A percentile compares a stretch with the other conserved stretches of the same genome.
Conservation (phyloP, 2,113 vertebrate genomes). For the Chlorodrepanis virens region DNA sequence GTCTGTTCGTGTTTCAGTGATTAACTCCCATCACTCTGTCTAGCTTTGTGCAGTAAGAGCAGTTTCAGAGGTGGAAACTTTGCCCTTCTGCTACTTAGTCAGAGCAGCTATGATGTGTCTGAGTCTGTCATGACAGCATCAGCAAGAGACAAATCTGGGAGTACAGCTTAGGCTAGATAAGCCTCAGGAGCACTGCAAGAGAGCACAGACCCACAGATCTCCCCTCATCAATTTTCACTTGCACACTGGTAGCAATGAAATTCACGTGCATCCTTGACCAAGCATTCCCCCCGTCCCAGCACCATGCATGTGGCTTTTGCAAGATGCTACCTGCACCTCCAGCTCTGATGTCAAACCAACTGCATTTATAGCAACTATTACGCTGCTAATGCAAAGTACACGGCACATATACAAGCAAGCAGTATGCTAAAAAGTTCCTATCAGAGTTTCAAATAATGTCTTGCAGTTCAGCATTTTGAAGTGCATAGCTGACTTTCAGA, state of each 20-base stretch:
- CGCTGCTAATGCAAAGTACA: neutral
- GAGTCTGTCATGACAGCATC: neutral
- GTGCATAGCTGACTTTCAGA: neutral
- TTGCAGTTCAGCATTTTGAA: neutral
- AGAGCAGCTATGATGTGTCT: neutral
- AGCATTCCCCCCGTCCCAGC: neutral
- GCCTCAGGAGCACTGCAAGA: neutral
- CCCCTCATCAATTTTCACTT: neutral
- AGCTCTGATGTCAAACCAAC: neutral
- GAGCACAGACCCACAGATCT: neutral
- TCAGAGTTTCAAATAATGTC: neutral
- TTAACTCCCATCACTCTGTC: constrained; percentile 58
- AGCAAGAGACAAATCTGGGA: neutral
- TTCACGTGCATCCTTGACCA: neutral
- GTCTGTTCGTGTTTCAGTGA: constrained; percentile 66
- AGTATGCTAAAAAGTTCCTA: neutral
- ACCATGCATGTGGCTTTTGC: neutral
- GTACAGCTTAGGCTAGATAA: neutral
- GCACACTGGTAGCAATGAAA: neutral
- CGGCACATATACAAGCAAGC: neutral
- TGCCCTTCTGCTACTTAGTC: constrained; percentile 14
- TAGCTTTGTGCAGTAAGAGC: neutral
- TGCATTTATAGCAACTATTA: neutral
- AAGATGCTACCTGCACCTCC: neutral
- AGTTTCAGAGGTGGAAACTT: constrained; percentile 41